Evolutionary conservation across 1,140 invertebrate species (phyloP), one percentile per base, ranked within the genome.

Genomic region (Adelges cooleyi): DNA sequence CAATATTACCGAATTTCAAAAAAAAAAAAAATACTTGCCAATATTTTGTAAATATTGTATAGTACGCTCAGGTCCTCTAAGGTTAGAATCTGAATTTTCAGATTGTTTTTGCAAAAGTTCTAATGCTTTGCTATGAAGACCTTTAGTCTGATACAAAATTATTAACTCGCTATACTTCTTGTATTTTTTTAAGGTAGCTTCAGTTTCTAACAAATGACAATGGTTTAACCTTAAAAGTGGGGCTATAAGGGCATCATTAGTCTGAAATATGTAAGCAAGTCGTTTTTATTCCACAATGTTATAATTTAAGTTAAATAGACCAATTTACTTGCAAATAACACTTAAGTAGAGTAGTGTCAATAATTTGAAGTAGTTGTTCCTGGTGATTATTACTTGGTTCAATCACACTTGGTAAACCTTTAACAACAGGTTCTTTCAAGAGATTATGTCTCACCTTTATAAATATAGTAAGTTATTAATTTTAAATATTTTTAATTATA

Each of bases 281-380:
- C 5, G 25, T 25, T 49, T 9, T 46, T 17, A 44, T 10, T 10
- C 22, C 18, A 38, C 5, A 17, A 62, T 8, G 33, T 38, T 17
- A 25, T 11, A 22, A 17, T n/a, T n/a, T n/a, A n/a, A n/a, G n/a
- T n/a, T n/a, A n/a, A 23, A 25, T 44, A 1, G 2, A 13, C 8
- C 25, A 33, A 68, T 40, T 71, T 76, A 90, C 89, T 81, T 92
- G 86, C 52, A 98, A 79, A 78, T 97, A 98, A 75, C 94, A 97
- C 74, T 98, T 98, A 0, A 98, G 77, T 48, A 98, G 75, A 1
- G 94, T 96, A 3, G 94, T 98, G 73, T 98, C 95, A 68, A 98
- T 95, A 44, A 97, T 91, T 76, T 95, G 92, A 20, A 94, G 74
- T 33, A 95, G 78, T 68, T 93, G 82, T 54, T 79, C 67, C 44